Base-by-base conservation (phyloP, 2,888 invertebrate genomes). In the Parelbella ahira region DNA sequence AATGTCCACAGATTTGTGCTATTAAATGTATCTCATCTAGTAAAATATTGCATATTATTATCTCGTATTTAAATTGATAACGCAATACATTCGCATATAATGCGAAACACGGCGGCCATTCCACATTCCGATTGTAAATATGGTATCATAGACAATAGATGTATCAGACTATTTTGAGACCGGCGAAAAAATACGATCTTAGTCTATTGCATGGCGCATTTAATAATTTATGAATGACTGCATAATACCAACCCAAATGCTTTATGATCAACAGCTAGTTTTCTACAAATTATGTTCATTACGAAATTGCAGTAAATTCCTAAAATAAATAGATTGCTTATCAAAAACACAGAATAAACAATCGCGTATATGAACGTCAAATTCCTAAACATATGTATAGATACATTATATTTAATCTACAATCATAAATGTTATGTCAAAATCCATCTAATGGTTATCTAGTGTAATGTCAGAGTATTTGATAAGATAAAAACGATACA, bases 1-100 rank as follows among this genome's bases (percentile, higher is more conserved):
- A 50, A 60, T 59, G 56, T 73, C 57, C 60, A 68, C 68, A 62
- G 62, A 45, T 57, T 58, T 54, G 58, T 63, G 56, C 54, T 63
- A 70, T 63, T 57, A 66, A 81, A 77, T 79, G 80, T 88, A 79
- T 87, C 87, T 90, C 90, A 90, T 89, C 90, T 89, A 88, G 73
- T 73, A 77, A 87, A 83, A 63, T 60, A 64, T 66, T 63, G 59
- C 88, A 88, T 88, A 82, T 76, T 82, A 71, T 52, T 68, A 70
- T 56, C 61, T 71, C 47, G 59, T 39, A 70, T 63, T 67, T 60
- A 60, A 68, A 70, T 67, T 62, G 64, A 63, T 70, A 70, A 60
- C 62, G 72, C 68, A 63, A 70, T 67, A 75, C 64, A 76, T 68
- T 78, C 61, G 70, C 64, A 68, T 56, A 56, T 60, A 75, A 78